A percentile compares a stretch with the other conserved stretches of the same genome.
Conservation (phyloP, 2,888 invertebrate genomes). For the Drosophila quinaria region DNA sequence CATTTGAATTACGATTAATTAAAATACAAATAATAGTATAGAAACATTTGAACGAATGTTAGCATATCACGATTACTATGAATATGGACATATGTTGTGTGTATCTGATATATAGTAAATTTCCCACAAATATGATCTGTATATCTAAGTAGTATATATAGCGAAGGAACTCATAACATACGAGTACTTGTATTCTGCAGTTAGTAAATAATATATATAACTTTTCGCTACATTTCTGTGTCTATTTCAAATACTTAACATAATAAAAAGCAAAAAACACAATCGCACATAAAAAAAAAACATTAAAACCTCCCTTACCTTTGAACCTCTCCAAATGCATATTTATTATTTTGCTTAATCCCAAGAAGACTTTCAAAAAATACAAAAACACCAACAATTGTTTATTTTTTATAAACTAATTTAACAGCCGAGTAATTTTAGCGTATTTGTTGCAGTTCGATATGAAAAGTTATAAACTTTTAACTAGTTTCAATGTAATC, state of each 20-base stretch:
- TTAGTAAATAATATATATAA: slow-evolving; percentile 56
- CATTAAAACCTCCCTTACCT: slow-evolving; percentile 3
- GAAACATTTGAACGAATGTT: slow-evolving; percentile 69
- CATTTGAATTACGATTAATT: slow-evolving; percentile 37
- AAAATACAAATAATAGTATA: slow-evolving; percentile 40
- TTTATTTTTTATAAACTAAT: slow-evolving; percentile 32
- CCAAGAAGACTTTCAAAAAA: slow-evolving; percentile 40
- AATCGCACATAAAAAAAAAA: slow-evolving; percentile 11
- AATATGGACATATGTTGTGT: slow-evolving; percentile 35
- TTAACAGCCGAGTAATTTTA: slow-evolving; percentile 46
- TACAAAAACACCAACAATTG: slow-evolving; percentile 28
- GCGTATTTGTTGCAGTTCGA: slow-evolving; percentile 58
- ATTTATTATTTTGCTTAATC: slow-evolving; percentile 53
- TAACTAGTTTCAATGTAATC: slow-evolving; percentile 74
- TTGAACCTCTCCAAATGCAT: slow-evolving; percentile 16
- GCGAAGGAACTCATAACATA: slow-evolving; percentile 25
- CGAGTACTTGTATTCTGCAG: slow-evolving; percentile 41
- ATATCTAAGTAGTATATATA: slow-evolving; percentile 37
- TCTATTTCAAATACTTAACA: slow-evolving; percentile 70
- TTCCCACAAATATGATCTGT: slow-evolving; percentile 37
- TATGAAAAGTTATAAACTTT: slow-evolving; percentile 53
- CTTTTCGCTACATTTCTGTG: slow-evolving; percentile 77
- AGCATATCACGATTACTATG: slow-evolving; percentile 73
- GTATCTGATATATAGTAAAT: slow-evolving; percentile 43
- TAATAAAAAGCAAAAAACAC: slow-evolving; percentile 28